Evolutionary conservation across 2,888 invertebrate species (phyloP), one percentile per base, ranked within the genome.

Genomic region (Troilus luridus): DNA sequence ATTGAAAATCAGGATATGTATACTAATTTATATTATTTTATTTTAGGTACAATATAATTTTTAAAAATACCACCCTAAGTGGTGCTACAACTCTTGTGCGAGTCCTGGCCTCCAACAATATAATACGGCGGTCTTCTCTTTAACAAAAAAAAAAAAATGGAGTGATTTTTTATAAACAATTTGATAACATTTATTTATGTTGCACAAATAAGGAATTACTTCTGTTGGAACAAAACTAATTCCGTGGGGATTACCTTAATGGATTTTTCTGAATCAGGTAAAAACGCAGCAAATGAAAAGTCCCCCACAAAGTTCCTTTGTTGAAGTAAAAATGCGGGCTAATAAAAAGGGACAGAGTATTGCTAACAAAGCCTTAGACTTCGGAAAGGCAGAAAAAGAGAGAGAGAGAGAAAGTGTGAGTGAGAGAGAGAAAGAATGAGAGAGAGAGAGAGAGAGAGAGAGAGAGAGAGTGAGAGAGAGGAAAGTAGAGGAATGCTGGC

Each of bases 231-330:
- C 27, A 72, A 72, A 72, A 24, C 24, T 24, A 72, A 27, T 72
- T 72, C 27, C 17, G 14, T 0, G 0, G 24, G 72, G 27, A 27
- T 72, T 72, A 72, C 24, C 27, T 72, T 72, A 27, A 72, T 27
- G 27, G 27, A 72, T 72, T 72, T 72, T 72, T 72, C 27, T 27
- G 72, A 27, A 27, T 7, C 6, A 27, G 27, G 27, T 72, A 24
- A 72, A 72, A 72, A 72, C 72, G 27, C 27, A 72, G 27, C 0
- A 72, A 72, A 72, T 72, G 72, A 72, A 72, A 72, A 72, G 72
- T 72, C 27, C 41, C 41, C 72, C 72, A 72, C 72, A 72, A 72
- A 72, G 72, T 72, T 5, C 72, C 72, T 72, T 72, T 72, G 72
- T 27, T 27, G 72, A 72, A 27, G 27, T 72, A 72, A 72, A 72